Evolutionary conservation across 2,113 vertebrate species (phyloP), one percentile per base, ranked within the genome.

Genomic region (Dermatemys mawii): DNA sequence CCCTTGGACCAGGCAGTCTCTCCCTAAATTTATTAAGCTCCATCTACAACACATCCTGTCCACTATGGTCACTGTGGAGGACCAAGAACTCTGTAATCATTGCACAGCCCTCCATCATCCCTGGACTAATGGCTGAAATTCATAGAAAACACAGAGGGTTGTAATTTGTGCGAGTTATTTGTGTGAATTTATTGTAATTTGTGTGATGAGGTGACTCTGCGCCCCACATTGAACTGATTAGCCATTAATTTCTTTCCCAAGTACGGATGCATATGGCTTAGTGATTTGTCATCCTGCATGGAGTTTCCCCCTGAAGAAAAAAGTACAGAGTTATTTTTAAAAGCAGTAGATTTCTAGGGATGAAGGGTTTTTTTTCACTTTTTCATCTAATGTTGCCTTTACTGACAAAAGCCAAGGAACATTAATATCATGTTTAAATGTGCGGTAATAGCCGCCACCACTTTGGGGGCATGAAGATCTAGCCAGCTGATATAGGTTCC

Each of bases 181-280:
- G n/a, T n/a, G n/a, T n/a, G n/a, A n/a, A n/a, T n/a, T n/a, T n/a
- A n/a, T 63, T 96, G 21, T 76, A 5, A 2, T 76, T 80, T 16
- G 53, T 81, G 88, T 73, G 86, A 93, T 4, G 70, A 75, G 38
- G 38, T 75, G 44, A 27, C 1, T 0, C 76, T 87, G 83, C 12
- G 84, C 93, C 90, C 70, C 55, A 26, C 0, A 0, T 44, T 82
- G 88, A 89, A 48, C 55, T 90, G 76, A 79, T 32, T 83, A 82
- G 70, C 57, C 83, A 41, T 60, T 91, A 35, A 79, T 95, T 92
- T 92, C n/a, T 83, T 93, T 91, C 63, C 83, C 38, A 21, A 84
- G 24, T 78, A 63, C 38, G 22, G 55, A 79, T 93, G 48, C 44
- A 26, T 89, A 38, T 63, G 82, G 35, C 19, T 95, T 73, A 90